Base-by-base conservation (phyloP, 30 jellyfish, hydroid and myxozoan species). In the Aurelia aurita region DNA sequence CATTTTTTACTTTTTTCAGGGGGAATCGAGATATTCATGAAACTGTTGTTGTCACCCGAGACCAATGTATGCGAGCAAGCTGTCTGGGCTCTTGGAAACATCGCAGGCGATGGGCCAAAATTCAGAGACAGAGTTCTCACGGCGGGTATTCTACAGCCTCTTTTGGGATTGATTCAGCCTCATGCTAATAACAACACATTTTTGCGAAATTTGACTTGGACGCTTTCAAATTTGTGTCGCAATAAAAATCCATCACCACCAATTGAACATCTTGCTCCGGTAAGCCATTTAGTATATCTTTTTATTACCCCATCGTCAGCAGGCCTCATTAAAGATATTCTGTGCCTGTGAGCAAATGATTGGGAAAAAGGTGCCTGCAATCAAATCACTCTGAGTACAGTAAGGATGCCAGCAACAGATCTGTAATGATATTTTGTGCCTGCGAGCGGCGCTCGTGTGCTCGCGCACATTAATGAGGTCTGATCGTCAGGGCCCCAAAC, bases 41-140 rank as follows among this genome's bases (percentile, higher is more conserved):
- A 75, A 35, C 97, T 94, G 62, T 74, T 95, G 26, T 63, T 66
- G 3, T 95, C 99, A 1, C 77, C 92, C 1, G 89, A 90, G 45
- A 58, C 75, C 43, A 86, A 90, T 51, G 98, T 95, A 2, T 81
- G 96, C 58, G 99, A 95, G 80, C 99, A 95, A 59, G 97, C 99
- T 26, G 98, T 90, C 27, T 95, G 99, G 99, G 98, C 99, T 3
- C 96, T 95, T 27, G 99, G 98, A 9, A 95, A 95, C 89, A 95
- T 95, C 18, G 97, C 99, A 20, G 99, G 99, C 55, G 99, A 94
- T 76, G 99, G 99, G 1, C 96, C 99, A 5, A 71, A 84, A 47
- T 89, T 88, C 67, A 80, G 99, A 62, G 99, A 94, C 86, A 87
- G 53, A 58, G 99, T 94, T 6, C 65, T 94, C 57, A 44, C 63